A percentile compares a stretch with the other conserved stretches of the same genome.
These are phyloP conservation scores for Cavia porcellus DNA, from an alignment of 2,113 vertebrate species.

Conservation along the genomic window DNA sequence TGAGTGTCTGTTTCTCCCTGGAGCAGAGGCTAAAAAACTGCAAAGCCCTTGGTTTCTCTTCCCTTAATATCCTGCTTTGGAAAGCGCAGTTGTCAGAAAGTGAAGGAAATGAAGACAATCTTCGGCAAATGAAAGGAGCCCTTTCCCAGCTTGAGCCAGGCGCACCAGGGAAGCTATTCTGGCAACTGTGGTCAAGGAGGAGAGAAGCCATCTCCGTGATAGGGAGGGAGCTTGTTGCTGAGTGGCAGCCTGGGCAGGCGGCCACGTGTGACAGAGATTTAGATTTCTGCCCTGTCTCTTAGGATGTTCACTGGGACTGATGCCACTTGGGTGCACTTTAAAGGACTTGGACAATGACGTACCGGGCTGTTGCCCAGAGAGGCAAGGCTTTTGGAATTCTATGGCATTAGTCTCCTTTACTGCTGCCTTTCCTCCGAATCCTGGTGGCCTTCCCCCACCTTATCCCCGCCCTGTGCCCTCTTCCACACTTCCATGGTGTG, in stretches of 20 bases:
- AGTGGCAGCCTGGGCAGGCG: background rate
- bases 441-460: too few relatives aligned
- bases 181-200: background rate
- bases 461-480: too few relatives aligned
- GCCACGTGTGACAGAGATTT: background rate
- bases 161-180: background rate
- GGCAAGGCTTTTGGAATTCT: background rate
- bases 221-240: background rate
- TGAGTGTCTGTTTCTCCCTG: conserved; percentile 89
- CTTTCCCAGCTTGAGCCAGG: conserved; percentile 57
- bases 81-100: conserved; percentile 79
- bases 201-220: background rate
- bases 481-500: rapidly evolving
- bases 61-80: conserved; percentile 88
- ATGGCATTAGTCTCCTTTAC: background rate
- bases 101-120: conserved; percentile 68
- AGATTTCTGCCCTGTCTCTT: background rate
- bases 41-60: conserved; percentile 85
- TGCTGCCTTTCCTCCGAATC: background rate
- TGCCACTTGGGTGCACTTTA: background rate
- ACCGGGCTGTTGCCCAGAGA: background rate
- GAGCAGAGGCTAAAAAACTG: conserved; percentile 87
- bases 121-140: conserved; percentile 55
- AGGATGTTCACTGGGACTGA: background rate
- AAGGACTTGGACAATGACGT: background rate